These are phyloP conservation scores for Pantherophis alleghaniensis DNA, from an alignment of 2,797 vertebrate species.

Conservation along the genomic window DNA sequence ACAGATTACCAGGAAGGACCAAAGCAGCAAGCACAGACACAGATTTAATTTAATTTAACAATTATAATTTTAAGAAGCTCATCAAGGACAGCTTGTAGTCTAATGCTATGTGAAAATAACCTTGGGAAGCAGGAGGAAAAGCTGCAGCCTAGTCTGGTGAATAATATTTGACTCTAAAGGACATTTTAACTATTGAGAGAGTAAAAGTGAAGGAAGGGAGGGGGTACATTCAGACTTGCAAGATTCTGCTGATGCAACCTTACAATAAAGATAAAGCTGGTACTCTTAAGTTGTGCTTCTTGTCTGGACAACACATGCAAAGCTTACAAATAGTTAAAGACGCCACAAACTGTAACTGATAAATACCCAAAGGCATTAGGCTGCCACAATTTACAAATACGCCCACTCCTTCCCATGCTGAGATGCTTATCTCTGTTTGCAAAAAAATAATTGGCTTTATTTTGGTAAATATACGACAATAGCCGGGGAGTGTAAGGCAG, in stretches of 20 bases:
- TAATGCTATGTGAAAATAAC: not conserved
- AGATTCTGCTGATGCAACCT: not conserved
- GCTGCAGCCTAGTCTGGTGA: not conserved
- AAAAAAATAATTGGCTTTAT: not conserved
- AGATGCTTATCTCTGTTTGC: not conserved
- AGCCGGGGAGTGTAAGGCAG: too few relatives aligned
- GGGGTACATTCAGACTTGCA: not conserved
- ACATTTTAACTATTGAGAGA: not conserved
- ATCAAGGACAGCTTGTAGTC: not conserved
- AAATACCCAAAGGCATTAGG: too few relatives aligned
- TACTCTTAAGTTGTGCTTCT: not conserved
- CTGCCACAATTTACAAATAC: not conserved
- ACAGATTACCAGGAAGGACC: not conserved
- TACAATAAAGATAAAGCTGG: not conserved
- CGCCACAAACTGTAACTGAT: not conserved
- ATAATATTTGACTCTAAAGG: not conserved
- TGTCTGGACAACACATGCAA: not conserved
- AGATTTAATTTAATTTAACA: not conserved
- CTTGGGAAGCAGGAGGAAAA: not conserved
- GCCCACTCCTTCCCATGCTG: not conserved
- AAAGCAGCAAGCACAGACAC: not conserved
- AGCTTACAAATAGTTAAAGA: too few relatives aligned
- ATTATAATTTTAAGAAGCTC: not conserved
- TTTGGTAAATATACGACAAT: not conserved
- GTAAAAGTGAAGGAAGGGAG: not conserved